Percentiles rank a stretch among this genome's conserved stretches.
These are phyloP conservation scores for Amblyteles armatorius DNA, from an alignment of 2,888 invertebrate genomes.

Conservation along the genomic window DNA sequence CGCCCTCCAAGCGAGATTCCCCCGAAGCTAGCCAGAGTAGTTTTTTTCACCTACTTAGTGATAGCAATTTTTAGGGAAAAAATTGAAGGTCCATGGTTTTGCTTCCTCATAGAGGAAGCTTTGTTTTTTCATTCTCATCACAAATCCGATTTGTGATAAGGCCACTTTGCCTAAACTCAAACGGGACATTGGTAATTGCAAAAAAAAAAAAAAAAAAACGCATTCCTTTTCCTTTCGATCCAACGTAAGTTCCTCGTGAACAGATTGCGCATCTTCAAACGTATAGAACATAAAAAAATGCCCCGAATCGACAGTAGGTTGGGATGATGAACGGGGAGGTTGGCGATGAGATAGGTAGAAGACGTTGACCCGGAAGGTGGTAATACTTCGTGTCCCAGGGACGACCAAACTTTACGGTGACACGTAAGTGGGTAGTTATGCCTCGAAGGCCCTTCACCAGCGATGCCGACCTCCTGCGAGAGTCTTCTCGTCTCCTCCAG, in stretches of 20 bases:
- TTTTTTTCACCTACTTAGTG: background rate
- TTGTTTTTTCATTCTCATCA: no score
- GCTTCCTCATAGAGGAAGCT: no score
- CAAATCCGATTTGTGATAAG: no score
- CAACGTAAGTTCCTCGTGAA: no score
- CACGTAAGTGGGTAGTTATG: slow-evolving; percentile 64
- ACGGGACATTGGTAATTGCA: no score
- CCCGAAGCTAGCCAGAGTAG: background rate
- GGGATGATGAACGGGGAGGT: slow-evolving; percentile 1
- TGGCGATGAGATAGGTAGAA: background rate
- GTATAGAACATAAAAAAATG: no score
- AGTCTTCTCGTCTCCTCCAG: slow-evolving; percentile 24
- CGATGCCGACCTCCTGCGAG: background rate
- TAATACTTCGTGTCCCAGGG: slow-evolving; percentile 51
- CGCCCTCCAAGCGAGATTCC: slow-evolving; percentile 34
- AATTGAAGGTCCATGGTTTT: no score
- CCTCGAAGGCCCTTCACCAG: slow-evolving; percentile 43
- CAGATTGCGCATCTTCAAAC: no score
- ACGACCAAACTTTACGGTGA: slow-evolving; percentile 59
- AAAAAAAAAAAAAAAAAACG: no score
- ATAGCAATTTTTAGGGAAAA: no score
- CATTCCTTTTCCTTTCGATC: no score
- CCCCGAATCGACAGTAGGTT: background rate
- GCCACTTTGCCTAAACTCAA: no score
- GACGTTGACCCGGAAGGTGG: slow-evolving; percentile 45